phyloP scores from a whole-genome alignment of 2,888 invertebrate genomes.

The Ichneumoninae sp. region DNA sequence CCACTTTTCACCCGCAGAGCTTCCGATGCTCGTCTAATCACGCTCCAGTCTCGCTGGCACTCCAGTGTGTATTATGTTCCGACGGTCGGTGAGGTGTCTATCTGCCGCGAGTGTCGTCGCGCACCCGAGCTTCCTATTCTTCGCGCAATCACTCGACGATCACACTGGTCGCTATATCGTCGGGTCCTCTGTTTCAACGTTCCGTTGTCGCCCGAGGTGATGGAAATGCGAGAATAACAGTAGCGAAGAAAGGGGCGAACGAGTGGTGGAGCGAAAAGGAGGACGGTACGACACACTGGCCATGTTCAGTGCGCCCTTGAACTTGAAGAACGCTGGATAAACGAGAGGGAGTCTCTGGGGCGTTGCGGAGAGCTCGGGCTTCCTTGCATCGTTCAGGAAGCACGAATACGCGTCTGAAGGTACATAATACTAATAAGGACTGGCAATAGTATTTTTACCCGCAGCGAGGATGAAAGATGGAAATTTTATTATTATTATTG shows the following conservation, averaged over 20 bases:
- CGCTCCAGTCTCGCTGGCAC: slow-evolving; percentile 4
- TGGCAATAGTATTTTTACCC: not conserved
- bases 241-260: slow-evolving; percentile 9
- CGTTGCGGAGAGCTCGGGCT: not conserved
- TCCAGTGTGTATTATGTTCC: slow-evolving; percentile 17
- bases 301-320: slow-evolving; percentile 48
- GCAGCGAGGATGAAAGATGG: not conserved
- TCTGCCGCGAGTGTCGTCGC: slow-evolving; percentile 4
- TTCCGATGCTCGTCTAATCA: slow-evolving; percentile 10
- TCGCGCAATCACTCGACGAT: slow-evolving; percentile 46
- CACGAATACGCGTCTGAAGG: not conserved
- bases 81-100: slow-evolving; percentile 2
- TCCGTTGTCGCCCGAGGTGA: slow-evolving; percentile 16
- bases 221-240: slow-evolving; percentile 47
- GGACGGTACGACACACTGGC: slow-evolving; percentile 3
- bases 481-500: too few species aligned
- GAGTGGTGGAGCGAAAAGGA: not conserved
- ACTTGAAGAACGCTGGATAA: slow-evolving; percentile 26
- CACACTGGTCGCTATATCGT: slow-evolving; percentile 30
- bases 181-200: not conserved
- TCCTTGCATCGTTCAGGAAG: not conserved
- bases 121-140: slow-evolving; percentile 27
- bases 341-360: not conserved
- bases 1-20: not conserved
- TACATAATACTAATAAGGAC: not conserved